Evolutionary conservation across 2,113 vertebrate genomes (phyloP).

Genomic region (Cinclus cinclus): DNA sequence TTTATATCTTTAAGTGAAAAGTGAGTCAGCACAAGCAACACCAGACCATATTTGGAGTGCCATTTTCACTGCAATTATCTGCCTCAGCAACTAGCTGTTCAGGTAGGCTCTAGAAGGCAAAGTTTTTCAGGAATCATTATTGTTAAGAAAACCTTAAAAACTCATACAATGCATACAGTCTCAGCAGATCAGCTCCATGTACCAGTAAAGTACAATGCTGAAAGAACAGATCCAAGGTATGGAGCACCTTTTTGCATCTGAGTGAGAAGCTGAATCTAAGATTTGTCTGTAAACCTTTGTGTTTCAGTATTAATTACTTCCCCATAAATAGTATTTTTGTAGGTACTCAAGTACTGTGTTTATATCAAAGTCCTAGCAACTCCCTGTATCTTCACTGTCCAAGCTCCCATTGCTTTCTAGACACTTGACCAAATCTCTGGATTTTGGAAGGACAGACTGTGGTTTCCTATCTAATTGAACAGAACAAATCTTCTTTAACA

Average conservation of each 20-base stretch:
- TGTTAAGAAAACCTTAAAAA: not conserved
- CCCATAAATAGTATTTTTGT: not conserved
- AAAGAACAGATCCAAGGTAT: not conserved
- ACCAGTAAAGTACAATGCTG: not conserved
- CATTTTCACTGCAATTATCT: not conserved
- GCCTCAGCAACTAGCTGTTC: not conserved
- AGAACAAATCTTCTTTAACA: not conserved
- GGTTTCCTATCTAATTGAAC: not conserved
- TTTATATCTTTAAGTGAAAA: not conserved
- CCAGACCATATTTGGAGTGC: accelerated
- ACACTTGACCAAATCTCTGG: not conserved
- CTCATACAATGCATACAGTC: accelerated
- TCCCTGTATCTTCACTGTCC: not conserved
- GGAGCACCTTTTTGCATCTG: not conserved
- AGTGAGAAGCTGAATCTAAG: not conserved
- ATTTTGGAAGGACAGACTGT: not conserved
- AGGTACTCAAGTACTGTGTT: not conserved
- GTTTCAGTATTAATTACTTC: not conserved
- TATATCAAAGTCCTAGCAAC: not conserved
- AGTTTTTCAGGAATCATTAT: not conserved
- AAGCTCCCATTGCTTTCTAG: not conserved
- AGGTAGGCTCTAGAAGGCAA: not conserved
- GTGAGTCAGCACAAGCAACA: not conserved
- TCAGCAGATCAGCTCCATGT: not conserved
- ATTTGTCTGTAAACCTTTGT: not conserved